Evolutionary conservation across 2,888 invertebrate species (phyloP), one percentile per base, ranked within the genome.

Genomic region (Phaedon cochleariae): DNA sequence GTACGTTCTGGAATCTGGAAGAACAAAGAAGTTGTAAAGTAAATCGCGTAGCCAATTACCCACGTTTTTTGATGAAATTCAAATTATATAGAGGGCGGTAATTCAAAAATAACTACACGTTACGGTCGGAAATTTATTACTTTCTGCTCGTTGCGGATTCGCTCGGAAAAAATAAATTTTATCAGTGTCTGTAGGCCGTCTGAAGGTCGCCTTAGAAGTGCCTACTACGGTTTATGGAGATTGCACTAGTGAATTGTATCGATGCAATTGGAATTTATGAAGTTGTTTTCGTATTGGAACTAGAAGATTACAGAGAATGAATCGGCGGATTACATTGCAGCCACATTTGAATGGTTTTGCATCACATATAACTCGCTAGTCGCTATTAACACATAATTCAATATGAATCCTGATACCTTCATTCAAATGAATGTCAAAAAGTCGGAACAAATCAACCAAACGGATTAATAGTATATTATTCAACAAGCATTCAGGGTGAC

Each of bases 1-100:
- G 6, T 5, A n/a, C 41, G 7, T n/a, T n/a, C 26, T 26, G 26
- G 41, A 41, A n/a, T n/a, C n/a, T n/a, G n/a, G 41, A 3, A 20
- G 55, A 68, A 68, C 65, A 68, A 68, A 68, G 68, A 65, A 63
- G 60, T 54, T 65, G 65, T 68, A 65, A 68, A 65, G 60, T 65
- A 57, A 17, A 51, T 26, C 41, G 41, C 51, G 54, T 51, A 61
- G 61, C 65, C 68, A 68, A 68, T 68, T 65, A 65, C 65, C 59
- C 62, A 51, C 65, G 62, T 68, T 66, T 68, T 59, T 48, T n/a
- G n/a, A n/a, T n/a, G 45, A 65, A 57, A 61, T 61, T 57, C 65
- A 60, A 65, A 65, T 65, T 65, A 61, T 55, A n/a, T n/a, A 52
- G 65, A 65, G 58, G 63, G 53, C 53, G 45, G 63, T 63, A 59